Base-by-base conservation (phyloP, 1,140 invertebrate genomes). In the Drosophila varians region DNA sequence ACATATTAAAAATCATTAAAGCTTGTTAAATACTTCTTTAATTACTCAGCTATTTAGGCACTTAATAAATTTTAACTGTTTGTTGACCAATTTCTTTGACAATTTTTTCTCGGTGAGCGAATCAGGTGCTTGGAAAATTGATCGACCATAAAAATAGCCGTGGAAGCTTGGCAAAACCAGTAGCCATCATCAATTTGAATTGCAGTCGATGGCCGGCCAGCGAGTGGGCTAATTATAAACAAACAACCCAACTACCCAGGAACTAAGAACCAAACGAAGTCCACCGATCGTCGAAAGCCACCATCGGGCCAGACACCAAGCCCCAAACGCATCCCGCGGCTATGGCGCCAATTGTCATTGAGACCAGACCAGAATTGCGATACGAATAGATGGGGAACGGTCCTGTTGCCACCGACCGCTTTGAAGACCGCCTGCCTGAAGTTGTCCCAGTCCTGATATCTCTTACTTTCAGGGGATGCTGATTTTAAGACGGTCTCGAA, bases 271-370 rank as follows among this genome's bases (percentile, higher is more conserved):
- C 38, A 8, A 40, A 14, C 12, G 12, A 38, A 38, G 18, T 36
- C 25, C 8, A 1, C 26, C 55, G 26, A 73, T 58, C 62, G 51
- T 54, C 21, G 45, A 25, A 18, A 47, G 46, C 38, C 49, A 16
- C 31, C 9, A 40, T 58, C 11, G 11, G 11, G 5, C 12, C 36
- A 40, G 72, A 46, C 52, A 28, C 31, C 21, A 4, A 21, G 18
- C 26, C 25, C 58, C 54, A 56, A 54, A 56, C 61, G 65, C 70
- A 64, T 74, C 83, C 77, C 83, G 76, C 78, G 68, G 83, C 62
- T 83, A 78, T 88, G 83, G 83, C 83, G 83, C 83, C 83, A 87
- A 87, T 83, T 87, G 82, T 87, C 82, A 86, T 82, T 87, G 73
- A 77, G 82, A 56, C 77, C 31, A 57, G 34, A 57, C 42, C 69